Conservation (phyloP, 2,888 invertebrate genomes). For the Apomyelois bistriatella region DNA sequence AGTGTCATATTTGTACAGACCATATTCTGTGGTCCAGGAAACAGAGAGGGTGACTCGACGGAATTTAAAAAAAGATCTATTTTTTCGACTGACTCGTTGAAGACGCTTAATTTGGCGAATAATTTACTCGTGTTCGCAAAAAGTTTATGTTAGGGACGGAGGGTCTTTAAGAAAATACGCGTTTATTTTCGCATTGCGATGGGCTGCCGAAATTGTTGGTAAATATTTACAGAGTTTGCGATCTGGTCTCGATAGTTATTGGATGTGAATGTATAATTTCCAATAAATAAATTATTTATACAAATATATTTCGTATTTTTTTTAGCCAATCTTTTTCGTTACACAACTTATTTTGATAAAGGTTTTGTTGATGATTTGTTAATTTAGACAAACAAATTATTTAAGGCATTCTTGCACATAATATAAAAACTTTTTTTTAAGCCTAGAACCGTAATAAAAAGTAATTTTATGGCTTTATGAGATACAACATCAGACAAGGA, state of each 20-base stretch:
- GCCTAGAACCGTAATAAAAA: too few relatives aligned
- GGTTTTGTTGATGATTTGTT: too few relatives aligned
- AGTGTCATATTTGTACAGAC: background rate
- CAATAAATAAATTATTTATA: background rate
- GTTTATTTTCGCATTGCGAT: constrained; percentile 12
- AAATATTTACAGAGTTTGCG: constrained; percentile 7
- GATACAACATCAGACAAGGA: too few relatives aligned
- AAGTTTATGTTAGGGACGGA: constrained; percentile 20
- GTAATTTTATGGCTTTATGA: too few relatives aligned
- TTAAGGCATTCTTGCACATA: too few relatives aligned
- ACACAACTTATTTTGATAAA: too few relatives aligned
- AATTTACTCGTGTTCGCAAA: constrained; percentile 31
- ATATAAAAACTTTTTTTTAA: too few relatives aligned
- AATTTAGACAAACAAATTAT: too few relatives aligned
- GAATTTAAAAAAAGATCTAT: constrained; percentile 28
- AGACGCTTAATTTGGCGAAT: constrained; percentile 40
- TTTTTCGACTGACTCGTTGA: constrained; percentile 24
- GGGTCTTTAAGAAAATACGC: constrained; percentile 16
- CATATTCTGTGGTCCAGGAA: background rate
- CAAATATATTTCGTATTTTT: too few relatives aligned
- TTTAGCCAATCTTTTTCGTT: too few relatives aligned
- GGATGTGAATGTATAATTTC: constrained; percentile 1
- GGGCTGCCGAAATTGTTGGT: constrained; percentile 7
- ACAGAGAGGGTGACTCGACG: constrained; percentile 25
- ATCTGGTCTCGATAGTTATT: constrained; percentile 8